Evolutionary conservation across 1,140 invertebrate genomes (phyloP), one percentile per base, ranked within the genome.

Genomic region (Aporrectodea caliginosa): DNA sequence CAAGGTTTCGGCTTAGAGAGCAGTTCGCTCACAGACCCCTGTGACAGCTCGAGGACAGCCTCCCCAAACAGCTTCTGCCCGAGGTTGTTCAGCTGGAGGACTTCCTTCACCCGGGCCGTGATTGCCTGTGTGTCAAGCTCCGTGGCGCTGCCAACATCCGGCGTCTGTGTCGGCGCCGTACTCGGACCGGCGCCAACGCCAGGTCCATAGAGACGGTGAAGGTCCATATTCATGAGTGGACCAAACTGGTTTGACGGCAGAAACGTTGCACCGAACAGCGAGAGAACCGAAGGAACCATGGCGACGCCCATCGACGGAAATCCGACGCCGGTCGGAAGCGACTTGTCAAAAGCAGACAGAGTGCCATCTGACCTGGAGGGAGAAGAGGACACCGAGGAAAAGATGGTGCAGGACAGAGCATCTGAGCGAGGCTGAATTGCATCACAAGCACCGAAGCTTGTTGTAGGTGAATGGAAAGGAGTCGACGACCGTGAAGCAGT

Each of bases 51-150:
- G 0, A 98, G 89, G 31, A 99, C 96, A 0, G 95, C 95, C 90
- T 99, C 97, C n/a, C 97, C 97, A 85, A 98, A 98, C 77, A 98
- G 94, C 90, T 98, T 98, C 89, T 99, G 97, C 0, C 97, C 97
- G 83, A 98, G 96, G 84, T 98, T 98, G 85, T 98, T 98, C 6
- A 96, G 96, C 68, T 98, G 89, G 0, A 98, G 89, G 0, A 96
- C 95, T 87, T 98, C 97, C 86, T 98, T 99, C 84, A 98, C 98
- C 87, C 96, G 95, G 0, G 95, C 97, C 0, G 97, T 98, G 80
- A 98, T 96, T 2, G 93, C 93, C 87, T 98, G 95, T 0, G 97
- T 98, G 86, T 98, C 96, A 34, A 99, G 91, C 85, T 98, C 96
- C 2, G 1, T 31, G 1, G 96, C 95, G 93, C 98, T 96, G 88